Percentiles rank a stretch among this genome's conserved stretches.
phyloP scores from a whole-genome alignment of 2,888 invertebrate genomes.

The Agrotis puta region DNA sequence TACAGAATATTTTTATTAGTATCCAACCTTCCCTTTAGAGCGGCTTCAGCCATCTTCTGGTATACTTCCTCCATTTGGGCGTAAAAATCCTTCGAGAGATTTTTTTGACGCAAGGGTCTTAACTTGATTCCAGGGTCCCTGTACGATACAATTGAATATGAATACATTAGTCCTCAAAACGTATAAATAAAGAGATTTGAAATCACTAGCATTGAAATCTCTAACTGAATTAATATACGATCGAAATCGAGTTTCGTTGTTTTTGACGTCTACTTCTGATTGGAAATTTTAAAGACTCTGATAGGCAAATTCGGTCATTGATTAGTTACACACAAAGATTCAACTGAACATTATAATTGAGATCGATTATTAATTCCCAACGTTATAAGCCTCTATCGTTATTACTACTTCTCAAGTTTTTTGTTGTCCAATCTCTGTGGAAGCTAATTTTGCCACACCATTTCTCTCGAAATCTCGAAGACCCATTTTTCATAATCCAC shows the following conservation, averaged over 20 bases:
- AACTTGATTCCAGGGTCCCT: slow-evolving; percentile 87
- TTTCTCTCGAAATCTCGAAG: not conserved
- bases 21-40: slow-evolving; percentile 89
- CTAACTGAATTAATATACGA: no score
- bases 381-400: no score
- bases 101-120: slow-evolving; percentile 92
- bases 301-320: no score
- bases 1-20: no score
- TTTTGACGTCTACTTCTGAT: no score
- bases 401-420: no score
- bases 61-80: slow-evolving; percentile 90
- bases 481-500: not conserved
- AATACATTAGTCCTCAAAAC: not conserved
- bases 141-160: slow-evolving; percentile 18
- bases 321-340: no score
- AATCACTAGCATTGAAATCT: no score
- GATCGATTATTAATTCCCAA: no score
- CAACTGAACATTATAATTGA: no score
- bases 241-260: no score
- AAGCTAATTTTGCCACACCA: not conserved
- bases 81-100: slow-evolving; percentile 90
- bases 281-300: no score
- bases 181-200: not conserved
- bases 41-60: slow-evolving; percentile 91
- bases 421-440: not conserved